phyloP scores from a whole-genome alignment of 2,797 vertebrate genomes.

The Gadopsis bispinosus region DNA sequence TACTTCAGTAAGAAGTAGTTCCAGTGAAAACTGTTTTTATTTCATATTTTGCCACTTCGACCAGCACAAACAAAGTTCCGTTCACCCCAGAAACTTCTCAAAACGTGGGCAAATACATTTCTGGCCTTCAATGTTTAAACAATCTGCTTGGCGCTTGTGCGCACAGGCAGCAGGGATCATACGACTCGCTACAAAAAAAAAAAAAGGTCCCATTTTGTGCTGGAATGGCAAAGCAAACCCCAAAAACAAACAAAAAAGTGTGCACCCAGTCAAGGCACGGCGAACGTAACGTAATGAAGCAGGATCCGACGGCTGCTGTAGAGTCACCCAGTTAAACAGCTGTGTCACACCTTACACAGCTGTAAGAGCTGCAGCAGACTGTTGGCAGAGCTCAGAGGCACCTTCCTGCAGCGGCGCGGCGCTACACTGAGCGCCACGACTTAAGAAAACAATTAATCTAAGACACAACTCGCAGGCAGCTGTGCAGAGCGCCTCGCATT shows the following conservation, averaged over 20 bases:
- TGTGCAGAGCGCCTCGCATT: constrained; percentile 46
- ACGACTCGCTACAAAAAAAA: not conserved
- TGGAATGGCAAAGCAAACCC: not conserved
- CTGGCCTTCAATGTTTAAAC: not conserved
- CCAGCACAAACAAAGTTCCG: not conserved
- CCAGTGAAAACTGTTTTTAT: not conserved
- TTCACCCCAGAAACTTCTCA: not conserved
- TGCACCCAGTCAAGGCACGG: not conserved
- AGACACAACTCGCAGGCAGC: constrained; percentile 48
- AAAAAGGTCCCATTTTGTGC: not conserved
- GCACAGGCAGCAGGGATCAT: not conserved
- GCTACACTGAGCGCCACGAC: not conserved
- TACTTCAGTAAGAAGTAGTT: not conserved
- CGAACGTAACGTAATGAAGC: not conserved
- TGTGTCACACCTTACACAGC: not conserved
- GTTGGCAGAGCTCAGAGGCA: constrained; percentile 16
- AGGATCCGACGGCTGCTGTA: not conserved
- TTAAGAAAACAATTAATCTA: constrained; percentile 47
- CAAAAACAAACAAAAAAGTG: not conserved
- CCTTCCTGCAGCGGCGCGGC: constrained; percentile 9
- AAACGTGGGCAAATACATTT: not conserved
- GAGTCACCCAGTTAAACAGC: constrained; percentile 8
- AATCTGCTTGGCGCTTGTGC: not conserved
- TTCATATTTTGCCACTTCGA: not conserved
- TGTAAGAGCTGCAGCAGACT: not conserved